Percentiles rank a stretch among this genome's conserved stretches.
phyloP scores from a whole-genome alignment of 2,797 vertebrate genomes.

The Pangasius krempfi region DNA sequence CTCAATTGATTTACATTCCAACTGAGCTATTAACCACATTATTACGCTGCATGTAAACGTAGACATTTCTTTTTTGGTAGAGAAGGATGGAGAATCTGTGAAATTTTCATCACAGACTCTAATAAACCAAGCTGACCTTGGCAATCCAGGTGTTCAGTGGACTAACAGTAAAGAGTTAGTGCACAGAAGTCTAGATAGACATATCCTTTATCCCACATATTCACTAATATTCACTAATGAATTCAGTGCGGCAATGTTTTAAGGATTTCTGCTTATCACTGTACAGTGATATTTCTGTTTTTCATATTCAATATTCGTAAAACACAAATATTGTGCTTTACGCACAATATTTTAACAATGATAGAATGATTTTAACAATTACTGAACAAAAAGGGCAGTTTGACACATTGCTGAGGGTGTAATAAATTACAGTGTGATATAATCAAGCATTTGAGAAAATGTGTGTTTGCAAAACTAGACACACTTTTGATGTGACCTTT shows the following conservation, averaged over 20 bases:
- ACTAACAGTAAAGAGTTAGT: conserved; percentile 10
- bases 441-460: conserved; percentile 38
- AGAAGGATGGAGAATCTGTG: conserved; percentile 10
- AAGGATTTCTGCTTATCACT: neutral
- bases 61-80: conserved; percentile 30
- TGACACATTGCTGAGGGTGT: conserved; percentile 53
- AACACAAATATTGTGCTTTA: neutral
- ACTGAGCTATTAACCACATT: neutral
- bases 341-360: too few relatives aligned
- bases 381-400: conserved; percentile 30
- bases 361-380: neutral
- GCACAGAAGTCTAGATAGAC: conserved; percentile 30
- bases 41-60: conserved; percentile 18
- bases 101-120: conserved; percentile 26
- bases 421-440: conserved; percentile 50
- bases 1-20: neutral
- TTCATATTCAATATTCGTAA: conserved; percentile 23
- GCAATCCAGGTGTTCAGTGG: neutral
- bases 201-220: conserved; percentile 24
- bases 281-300: conserved; percentile 18
- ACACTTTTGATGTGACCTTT: conserved; percentile 1
- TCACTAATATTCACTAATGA: conserved; percentile 10
- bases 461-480: conserved; percentile 39
- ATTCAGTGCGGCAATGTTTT: conserved; percentile 5
- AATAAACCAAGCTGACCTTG: conserved; percentile 1